These are phyloP conservation scores for Phyllostomus hastatus DNA, from an alignment of 2,113 vertebrate genomes.

Conservation along the genomic window DNA sequence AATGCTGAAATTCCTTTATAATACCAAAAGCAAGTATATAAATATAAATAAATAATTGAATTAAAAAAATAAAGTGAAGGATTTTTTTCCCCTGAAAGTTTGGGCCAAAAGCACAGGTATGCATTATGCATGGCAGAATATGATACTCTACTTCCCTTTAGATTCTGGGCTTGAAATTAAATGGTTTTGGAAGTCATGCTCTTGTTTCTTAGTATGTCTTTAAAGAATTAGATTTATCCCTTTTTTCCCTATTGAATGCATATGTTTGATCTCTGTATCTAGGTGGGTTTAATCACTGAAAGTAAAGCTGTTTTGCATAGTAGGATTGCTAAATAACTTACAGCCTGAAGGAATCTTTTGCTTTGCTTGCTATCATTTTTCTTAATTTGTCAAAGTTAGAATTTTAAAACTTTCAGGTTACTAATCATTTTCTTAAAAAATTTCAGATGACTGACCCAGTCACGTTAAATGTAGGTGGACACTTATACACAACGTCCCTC, in stretches of 20 bases:
- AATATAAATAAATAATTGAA: too few relatives aligned
- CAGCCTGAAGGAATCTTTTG: not conserved
- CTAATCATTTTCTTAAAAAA: conserved; percentile 22
- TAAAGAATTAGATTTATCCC: conserved; percentile 4
- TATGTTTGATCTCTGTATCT: not conserved
- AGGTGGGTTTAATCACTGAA: not conserved
- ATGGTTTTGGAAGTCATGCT: not conserved
- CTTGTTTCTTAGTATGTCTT: not conserved
- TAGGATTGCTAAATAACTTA: not conserved
- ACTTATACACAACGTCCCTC: conserved; percentile 90
- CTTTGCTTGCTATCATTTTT: conserved; percentile 29
- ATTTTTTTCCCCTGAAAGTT: too few relatives aligned
- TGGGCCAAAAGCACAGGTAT: too few relatives aligned
- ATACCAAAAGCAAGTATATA: too few relatives aligned
- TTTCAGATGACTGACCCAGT: conserved; percentile 92
- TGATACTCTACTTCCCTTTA: not conserved
- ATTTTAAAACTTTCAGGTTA: conserved; percentile 24
- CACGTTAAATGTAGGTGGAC: conserved; percentile 91
- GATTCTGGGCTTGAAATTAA: not conserved
- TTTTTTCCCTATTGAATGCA: not conserved
- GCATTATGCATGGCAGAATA: too few relatives aligned
- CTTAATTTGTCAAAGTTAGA: conserved; percentile 38
- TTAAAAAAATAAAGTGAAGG: too few relatives aligned
- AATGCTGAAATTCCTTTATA: too few relatives aligned
- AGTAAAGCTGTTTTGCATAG: not conserved